Evolutionary conservation across 2,888 invertebrate species (phyloP).

Genomic region (Drosophila koepferae): DNA sequence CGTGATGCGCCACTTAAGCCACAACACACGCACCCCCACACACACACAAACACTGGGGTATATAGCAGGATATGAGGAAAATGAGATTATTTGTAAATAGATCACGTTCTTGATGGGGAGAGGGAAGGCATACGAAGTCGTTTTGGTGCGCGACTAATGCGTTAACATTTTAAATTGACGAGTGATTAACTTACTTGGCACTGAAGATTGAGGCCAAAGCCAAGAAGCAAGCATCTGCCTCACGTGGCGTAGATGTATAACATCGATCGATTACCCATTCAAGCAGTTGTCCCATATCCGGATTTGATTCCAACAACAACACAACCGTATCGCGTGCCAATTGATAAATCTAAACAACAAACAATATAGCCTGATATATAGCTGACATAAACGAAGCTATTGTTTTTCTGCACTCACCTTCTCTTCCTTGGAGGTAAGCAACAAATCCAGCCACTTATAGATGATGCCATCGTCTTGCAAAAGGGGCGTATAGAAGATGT

Average conservation of each 20-base stretch:
- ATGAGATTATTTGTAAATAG: slow-evolving; percentile 49
- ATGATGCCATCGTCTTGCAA: slow-evolving; percentile 96
- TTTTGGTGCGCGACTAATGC: slow-evolving; percentile 38
- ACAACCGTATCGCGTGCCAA: slow-evolving; percentile 97
- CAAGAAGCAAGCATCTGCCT: slow-evolving; percentile 98
- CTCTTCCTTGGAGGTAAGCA: slow-evolving; percentile 94
- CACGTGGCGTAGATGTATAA: slow-evolving; percentile 95
- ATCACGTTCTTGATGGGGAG: slow-evolving; percentile 23
- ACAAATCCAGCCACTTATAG: slow-evolving; percentile 96
- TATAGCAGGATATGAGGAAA: slow-evolving; percentile 21
- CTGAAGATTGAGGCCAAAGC: slow-evolving; percentile 98
- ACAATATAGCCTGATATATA: slow-evolving; percentile 1
- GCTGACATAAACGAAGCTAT: neutral
- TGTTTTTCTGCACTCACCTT: slow-evolving; percentile 87
- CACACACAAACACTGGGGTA: neutral
- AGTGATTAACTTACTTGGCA: slow-evolving; percentile 89
- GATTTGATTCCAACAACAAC: slow-evolving; percentile 96
- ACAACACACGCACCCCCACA: slow-evolving; percentile 8
- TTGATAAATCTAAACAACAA: slow-evolving; percentile 90
- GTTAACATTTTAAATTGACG: slow-evolving; percentile 40
- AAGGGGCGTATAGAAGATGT: slow-evolving; percentile 94
- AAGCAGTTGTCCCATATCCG: slow-evolving; percentile 94
- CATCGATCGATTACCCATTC: slow-evolving; percentile 99
- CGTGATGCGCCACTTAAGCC: slow-evolving; percentile 57
- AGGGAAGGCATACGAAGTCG: neutral